phyloP scores from a whole-genome alignment of 2,113 vertebrate species.

The Thymallus thymallus region DNA sequence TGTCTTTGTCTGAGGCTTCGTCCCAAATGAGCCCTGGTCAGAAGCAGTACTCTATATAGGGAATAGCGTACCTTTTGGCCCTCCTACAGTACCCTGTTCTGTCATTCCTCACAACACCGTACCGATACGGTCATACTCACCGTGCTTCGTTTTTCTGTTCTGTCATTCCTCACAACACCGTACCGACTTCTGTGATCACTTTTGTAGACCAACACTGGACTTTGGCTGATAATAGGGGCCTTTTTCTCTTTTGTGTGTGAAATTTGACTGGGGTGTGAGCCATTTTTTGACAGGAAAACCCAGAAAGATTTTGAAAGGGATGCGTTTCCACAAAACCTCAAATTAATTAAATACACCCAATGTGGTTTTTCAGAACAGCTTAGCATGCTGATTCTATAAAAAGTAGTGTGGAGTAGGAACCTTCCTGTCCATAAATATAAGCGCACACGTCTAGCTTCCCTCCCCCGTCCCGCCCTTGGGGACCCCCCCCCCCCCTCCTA shows the following conservation, averaged over 20 bases:
- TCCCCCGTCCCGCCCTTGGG: neutral
- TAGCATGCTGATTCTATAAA: neutral
- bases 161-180: too few relatives aligned
- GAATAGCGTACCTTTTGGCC: too few relatives aligned
- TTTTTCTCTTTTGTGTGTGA: slow-evolving; percentile 28
- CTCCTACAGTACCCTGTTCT: neutral
- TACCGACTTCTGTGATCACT: slow-evolving; percentile 9
- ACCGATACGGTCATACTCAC: neutral
- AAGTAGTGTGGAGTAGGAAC: neutral
- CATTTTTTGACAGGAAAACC: slow-evolving; percentile 16
- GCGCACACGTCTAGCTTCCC: neutral
- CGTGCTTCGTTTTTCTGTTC: neutral
- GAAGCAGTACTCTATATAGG: too few relatives aligned
- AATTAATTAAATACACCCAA: too few relatives aligned
- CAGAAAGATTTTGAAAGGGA: slow-evolving; percentile 12
- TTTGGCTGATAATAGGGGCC: slow-evolving; percentile 7
- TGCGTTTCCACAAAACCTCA: slow-evolving; percentile 12
- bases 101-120: neutral
- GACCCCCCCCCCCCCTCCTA: slow-evolving; percentile 11
- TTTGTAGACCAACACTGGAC: slow-evolving; percentile 36
- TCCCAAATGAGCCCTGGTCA: too few relatives aligned
- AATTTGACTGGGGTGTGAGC: too few relatives aligned
- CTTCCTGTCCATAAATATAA: neutral
- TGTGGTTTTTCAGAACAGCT: neutral
- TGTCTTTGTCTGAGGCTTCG: neutral